Evolutionary conservation across 2,113 vertebrate genomes (phyloP).

Genomic region (Labrus mixtus): DNA sequence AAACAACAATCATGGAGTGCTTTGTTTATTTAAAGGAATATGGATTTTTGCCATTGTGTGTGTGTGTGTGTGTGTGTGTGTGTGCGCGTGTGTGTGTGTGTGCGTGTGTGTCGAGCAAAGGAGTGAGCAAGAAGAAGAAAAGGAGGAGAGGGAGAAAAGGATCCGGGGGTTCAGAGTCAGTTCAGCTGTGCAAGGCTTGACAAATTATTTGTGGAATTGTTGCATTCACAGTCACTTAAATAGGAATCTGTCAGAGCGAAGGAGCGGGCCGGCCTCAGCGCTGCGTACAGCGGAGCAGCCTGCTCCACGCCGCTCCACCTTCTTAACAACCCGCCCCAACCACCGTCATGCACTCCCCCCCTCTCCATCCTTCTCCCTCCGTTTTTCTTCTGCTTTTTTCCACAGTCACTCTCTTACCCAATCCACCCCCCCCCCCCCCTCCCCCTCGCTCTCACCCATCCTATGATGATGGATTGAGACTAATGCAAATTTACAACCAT

Average conservation of each 20-base stretch:
- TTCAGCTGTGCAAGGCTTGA: constrained; percentile 96
- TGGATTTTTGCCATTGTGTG: neutral
- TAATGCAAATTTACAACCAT: constrained; percentile 99
- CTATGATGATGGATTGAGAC: constrained; percentile 98
- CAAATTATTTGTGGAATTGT: constrained; percentile 99
- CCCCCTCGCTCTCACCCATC: constrained; percentile 72
- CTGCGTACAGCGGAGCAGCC: constrained; percentile 89
- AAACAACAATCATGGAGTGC: too few species aligned
- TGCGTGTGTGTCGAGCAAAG: neutral
- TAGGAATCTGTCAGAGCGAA: constrained; percentile 94
- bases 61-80: neutral
- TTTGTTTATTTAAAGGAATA: neutral
- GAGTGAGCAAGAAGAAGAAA: constrained; percentile 16
- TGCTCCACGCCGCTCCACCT: constrained; percentile 84
- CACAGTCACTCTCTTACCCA: constrained; percentile 74
- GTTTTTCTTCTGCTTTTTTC: constrained; percentile 15
- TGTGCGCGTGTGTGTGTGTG: neutral
- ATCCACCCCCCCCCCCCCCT: constrained; percentile 51
- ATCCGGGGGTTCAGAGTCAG: constrained; percentile 93
- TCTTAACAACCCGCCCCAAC: constrained; percentile 64
- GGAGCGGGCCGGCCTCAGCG: constrained; percentile 84
- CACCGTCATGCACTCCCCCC: constrained; percentile 60
- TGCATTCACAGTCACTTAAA: constrained; percentile 99
- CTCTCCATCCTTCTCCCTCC: constrained; percentile 79
- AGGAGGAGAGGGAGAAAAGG: constrained; percentile 29